Evolutionary conservation across 1,140 invertebrate genomes (phyloP).

Genomic region (Drosophila repleta): DNA sequence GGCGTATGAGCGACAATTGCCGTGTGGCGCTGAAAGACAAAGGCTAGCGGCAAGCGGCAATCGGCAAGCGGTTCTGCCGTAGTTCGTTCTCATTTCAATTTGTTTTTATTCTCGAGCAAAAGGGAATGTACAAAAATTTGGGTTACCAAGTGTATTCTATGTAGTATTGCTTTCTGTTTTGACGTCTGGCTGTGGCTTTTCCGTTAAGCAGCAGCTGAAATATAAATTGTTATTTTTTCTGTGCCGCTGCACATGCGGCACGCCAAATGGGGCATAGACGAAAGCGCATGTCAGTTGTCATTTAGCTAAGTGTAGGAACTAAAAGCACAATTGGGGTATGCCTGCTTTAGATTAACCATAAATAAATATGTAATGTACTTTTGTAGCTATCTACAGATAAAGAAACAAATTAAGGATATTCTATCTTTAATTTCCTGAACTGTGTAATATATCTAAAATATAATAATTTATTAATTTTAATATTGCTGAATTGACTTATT

Average conservation of each 20-base stretch:
- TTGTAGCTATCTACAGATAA: too few species aligned
- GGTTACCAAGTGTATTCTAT: conserved; percentile 53
- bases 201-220: conserved; percentile 40
- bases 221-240: conserved; percentile 33
- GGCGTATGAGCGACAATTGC: conserved; percentile 66
- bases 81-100: conserved; percentile 22
- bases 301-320: too few species aligned
- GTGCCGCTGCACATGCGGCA: conserved; percentile 3
- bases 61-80: neutral
- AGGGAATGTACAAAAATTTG: conserved; percentile 74
- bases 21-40: conserved; percentile 15
- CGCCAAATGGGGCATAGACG: neutral
- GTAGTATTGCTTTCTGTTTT: conserved; percentile 65
- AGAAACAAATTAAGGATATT: too few species aligned
- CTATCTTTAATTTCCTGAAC: too few species aligned
- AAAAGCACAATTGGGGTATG: too few species aligned
- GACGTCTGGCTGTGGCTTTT: conserved; percentile 52
- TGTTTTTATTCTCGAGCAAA: conserved; percentile 40
- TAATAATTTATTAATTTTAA: too few species aligned
- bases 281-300: neutral
- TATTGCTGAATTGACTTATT: too few species aligned
- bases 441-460: too few species aligned
- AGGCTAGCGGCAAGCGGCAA: neutral
- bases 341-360: neutral
- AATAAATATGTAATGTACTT: too few species aligned